Percentiles rank a stretch among this genome's conserved stretches.
These are phyloP conservation scores for Zygothrica quintamaculata DNA, from an alignment of 2,888 invertebrate species.

Conservation along the genomic window DNA sequence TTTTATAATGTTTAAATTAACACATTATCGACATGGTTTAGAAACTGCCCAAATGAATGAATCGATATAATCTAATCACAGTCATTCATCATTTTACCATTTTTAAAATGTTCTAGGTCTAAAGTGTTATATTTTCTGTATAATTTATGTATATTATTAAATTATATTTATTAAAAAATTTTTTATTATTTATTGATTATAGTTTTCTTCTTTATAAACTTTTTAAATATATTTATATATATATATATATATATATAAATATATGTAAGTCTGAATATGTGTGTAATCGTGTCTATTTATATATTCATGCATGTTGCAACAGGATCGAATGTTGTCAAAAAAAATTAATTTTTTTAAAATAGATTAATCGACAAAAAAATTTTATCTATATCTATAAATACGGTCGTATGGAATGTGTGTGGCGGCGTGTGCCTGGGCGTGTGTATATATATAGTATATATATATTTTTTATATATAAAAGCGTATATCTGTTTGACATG, in stretches of 20 bases:
- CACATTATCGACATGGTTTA: no score
- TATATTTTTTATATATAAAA: slow-evolving; percentile 26
- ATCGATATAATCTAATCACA: no score
- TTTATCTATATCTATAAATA: slow-evolving; percentile 3
- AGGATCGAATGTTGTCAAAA: slow-evolving; percentile 8
- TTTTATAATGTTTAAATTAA: no score
- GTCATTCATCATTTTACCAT: no score
- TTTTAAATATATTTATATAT: slow-evolving; percentile 9
- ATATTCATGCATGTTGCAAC: slow-evolving; percentile 1
- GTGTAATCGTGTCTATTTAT: not conserved
- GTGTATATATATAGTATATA: slow-evolving; percentile 22
- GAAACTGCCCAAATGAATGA: no score
- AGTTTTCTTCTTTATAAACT: slow-evolving; percentile 21
- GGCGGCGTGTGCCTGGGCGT: slow-evolving; percentile 9
- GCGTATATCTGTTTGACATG: slow-evolving; percentile 24
- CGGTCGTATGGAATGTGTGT: not conserved
- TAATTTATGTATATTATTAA: no score
- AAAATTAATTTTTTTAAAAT: slow-evolving; percentile 27
- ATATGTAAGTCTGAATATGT: slow-evolving; percentile 4
- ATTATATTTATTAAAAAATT: no score
- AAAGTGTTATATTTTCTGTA: no score
- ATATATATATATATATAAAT: slow-evolving; percentile 4
- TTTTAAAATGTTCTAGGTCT: no score
- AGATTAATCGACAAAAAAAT: slow-evolving; percentile 11
- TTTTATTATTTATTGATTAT: not conserved